phyloP scores from a whole-genome alignment of 2,113 vertebrate genomes.

The Mixornis gularis region DNA sequence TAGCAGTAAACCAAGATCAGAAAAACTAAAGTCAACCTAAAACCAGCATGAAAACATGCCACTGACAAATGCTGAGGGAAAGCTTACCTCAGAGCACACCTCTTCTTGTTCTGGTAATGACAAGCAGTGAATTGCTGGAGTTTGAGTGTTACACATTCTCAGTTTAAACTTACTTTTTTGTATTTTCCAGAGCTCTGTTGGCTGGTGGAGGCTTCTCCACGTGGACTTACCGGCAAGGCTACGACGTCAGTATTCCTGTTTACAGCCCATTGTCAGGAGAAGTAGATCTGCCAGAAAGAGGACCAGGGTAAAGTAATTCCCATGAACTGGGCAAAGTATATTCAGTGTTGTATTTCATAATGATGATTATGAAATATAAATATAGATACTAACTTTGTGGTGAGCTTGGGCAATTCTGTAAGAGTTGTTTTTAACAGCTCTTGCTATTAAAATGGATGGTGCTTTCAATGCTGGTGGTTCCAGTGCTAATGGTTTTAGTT shows the following conservation, averaged over 20 bases:
- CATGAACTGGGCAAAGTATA: background rate
- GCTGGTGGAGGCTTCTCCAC: constrained; percentile 96
- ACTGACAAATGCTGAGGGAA: background rate
- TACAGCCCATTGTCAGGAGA: constrained; percentile 89
- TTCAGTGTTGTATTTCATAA: background rate
- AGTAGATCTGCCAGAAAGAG: constrained; percentile 85
- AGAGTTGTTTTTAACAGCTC: background rate
- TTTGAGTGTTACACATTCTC: background rate
- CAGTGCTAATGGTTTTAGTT: background rate
- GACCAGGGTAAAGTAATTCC: constrained; percentile 81
- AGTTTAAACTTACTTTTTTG: background rate
- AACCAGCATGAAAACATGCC: background rate
- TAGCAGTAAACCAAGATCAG: background rate
- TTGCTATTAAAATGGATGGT: background rate
- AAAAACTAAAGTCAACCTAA: background rate
- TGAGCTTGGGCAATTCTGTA: background rate
- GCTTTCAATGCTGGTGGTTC: background rate
- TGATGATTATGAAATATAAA: background rate
- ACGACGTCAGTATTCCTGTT: constrained; percentile 96
- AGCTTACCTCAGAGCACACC: rapidly evolving
- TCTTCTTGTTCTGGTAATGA: background rate
- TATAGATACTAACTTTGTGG: background rate
- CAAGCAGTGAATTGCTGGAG: rapidly evolving
- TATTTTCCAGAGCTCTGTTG: constrained; percentile 83
- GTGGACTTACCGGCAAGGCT: constrained; percentile 97